phyloP scores from a whole-genome alignment of 2,113 vertebrate species.

The Hippocampus mohnikei region DNA sequence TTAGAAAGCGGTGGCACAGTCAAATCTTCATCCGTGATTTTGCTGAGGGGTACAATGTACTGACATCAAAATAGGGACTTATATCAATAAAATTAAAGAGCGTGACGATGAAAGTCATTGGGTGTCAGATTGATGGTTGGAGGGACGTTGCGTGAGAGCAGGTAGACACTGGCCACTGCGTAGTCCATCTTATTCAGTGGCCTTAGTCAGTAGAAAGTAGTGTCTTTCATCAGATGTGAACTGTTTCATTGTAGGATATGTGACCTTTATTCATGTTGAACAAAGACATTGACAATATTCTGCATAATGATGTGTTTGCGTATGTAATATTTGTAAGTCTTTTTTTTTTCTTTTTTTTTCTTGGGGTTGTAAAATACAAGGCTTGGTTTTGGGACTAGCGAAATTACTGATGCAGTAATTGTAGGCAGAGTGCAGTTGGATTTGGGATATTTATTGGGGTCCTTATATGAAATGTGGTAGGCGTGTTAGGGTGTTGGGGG shows the following conservation, averaged over 20 bases:
- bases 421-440: slow-evolving; percentile 38
- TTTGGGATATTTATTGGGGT: slow-evolving; percentile 62
- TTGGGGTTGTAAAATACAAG: background rate
- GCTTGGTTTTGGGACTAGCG: slow-evolving; percentile 32
- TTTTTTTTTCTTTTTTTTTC: slow-evolving; percentile 22
- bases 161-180: slow-evolving; percentile 13
- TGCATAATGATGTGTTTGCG: slow-evolving; percentile 17
- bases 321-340: slow-evolving; percentile 24
- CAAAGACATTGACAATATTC: slow-evolving; percentile 17
- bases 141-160: slow-evolving; percentile 28
- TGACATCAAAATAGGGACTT: too few relatives aligned
- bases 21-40: too few relatives aligned
- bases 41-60: too few relatives aligned
- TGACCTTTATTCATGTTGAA: slow-evolving; percentile 33
- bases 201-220: slow-evolving; percentile 4
- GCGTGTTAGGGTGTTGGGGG: slow-evolving; percentile 43
- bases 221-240: slow-evolving; percentile 55
- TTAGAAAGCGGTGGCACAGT: too few relatives aligned
- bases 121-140: slow-evolving; percentile 16
- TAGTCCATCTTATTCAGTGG: slow-evolving; percentile 7
- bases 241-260: slow-evolving; percentile 43
- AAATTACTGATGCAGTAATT: slow-evolving; percentile 35
- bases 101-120: background rate
- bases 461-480: slow-evolving; percentile 61
- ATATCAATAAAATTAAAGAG: background rate